phyloP scores from a whole-genome alignment of 1,140 invertebrate species.

The Drosophila bipectinata region DNA sequence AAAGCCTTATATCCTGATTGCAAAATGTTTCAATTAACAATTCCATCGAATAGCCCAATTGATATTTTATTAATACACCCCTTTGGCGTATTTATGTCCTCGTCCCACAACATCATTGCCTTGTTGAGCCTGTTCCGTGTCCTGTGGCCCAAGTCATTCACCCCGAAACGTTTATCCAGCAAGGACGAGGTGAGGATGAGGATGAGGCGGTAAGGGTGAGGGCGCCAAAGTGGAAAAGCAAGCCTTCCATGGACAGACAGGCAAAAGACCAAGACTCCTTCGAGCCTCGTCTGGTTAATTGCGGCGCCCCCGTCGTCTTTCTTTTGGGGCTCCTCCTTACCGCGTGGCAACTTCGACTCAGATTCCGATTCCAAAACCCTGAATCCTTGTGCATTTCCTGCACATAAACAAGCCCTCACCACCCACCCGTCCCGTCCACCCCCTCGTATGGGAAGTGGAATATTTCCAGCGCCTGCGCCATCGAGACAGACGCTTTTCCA shows the following conservation, averaged over 20 bases:
- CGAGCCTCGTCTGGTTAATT: slow-evolving; percentile 66
- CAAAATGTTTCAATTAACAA: background rate
- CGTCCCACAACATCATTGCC: background rate
- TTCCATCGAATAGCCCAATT: slow-evolving; percentile 1
- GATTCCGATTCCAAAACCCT: slow-evolving; percentile 6
- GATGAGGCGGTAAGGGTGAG: no score
- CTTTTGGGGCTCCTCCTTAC: slow-evolving; percentile 49
- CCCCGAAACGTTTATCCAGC: slow-evolving; percentile 47
- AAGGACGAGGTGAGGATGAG: background rate
- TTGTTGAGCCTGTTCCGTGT: slow-evolving; percentile 5
- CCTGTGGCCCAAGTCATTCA: slow-evolving; percentile 54
- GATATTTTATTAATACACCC: background rate
- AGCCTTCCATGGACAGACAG: slow-evolving; percentile 23
- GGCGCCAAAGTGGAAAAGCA: background rate
- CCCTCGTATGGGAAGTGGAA: background rate
- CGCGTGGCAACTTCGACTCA: slow-evolving; percentile 51
- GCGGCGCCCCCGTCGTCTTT: slow-evolving; percentile 20
- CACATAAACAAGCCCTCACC: slow-evolving; percentile 67
- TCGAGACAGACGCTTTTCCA: slow-evolving; percentile 14
- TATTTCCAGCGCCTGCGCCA: slow-evolving; percentile 20
- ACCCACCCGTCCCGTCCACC: background rate
- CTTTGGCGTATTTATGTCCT: background rate
- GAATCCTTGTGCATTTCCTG: slow-evolving; percentile 68
- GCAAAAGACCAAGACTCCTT: slow-evolving; percentile 53
- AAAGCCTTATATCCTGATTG: no score